Conservation (phyloP, 1,140 invertebrate genomes). For the Andrena cerasifolii region DNA sequence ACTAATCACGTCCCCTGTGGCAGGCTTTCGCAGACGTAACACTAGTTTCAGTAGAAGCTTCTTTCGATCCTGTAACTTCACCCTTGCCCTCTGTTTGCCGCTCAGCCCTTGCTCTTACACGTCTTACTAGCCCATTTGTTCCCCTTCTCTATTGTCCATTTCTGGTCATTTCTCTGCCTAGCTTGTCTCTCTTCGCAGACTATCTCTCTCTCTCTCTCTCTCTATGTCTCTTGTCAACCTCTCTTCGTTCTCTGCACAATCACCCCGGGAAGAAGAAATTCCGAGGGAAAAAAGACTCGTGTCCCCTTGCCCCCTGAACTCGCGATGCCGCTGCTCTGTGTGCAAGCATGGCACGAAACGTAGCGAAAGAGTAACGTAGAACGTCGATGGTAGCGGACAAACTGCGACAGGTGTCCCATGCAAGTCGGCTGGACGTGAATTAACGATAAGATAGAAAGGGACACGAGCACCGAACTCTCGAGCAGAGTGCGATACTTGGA, state of each 20-base stretch:
- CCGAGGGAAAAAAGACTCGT: slow-evolving; percentile 25
- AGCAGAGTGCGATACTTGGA: too few relatives aligned
- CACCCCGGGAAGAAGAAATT: slow-evolving; percentile 50
- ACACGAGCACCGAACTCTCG: background rate
- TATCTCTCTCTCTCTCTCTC: slow-evolving; percentile 3
- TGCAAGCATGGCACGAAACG: slow-evolving; percentile 49
- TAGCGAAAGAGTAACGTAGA: slow-evolving; percentile 53
- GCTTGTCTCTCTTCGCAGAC: slow-evolving; percentile 27
- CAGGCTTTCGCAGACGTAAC: slow-evolving; percentile 34
- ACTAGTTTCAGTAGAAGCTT: slow-evolving; percentile 60
- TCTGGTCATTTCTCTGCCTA: slow-evolving; percentile 33
- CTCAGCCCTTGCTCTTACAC: slow-evolving; percentile 31
- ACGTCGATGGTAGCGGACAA: slow-evolving; percentile 50
- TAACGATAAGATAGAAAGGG: slow-evolving; percentile 12
- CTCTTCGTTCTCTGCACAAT: slow-evolving; percentile 16
- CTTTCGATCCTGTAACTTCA: slow-evolving; percentile 46
- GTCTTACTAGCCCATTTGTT: slow-evolving; percentile 33
- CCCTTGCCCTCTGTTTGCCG: slow-evolving; percentile 24
- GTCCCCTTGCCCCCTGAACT: slow-evolving; percentile 4
- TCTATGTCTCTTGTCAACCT: slow-evolving; percentile 33
- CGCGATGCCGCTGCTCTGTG: slow-evolving; percentile 26
- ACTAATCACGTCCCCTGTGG: slow-evolving; percentile 47
- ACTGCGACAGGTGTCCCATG: slow-evolving; percentile 61
- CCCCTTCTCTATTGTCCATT: slow-evolving; percentile 36
- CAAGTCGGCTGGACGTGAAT: slow-evolving; percentile 42